Evolutionary conservation across 2,113 vertebrate genomes (phyloP).

Genomic region (Cavia porcellus): DNA sequence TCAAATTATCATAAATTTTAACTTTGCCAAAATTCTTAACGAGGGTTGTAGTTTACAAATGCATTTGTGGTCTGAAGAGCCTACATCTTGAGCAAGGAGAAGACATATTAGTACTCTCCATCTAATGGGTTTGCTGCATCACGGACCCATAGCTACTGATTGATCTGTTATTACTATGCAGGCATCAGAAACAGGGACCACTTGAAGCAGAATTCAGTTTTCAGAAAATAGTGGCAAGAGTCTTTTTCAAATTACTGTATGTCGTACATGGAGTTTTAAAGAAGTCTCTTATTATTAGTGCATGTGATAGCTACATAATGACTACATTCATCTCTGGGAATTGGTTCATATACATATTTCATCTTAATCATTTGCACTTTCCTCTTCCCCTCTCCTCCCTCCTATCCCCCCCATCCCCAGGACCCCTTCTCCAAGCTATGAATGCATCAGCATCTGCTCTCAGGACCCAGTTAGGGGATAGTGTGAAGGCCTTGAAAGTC

Average conservation of each 20-base stretch:
- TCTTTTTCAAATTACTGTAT: neutral
- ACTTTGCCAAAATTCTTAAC: conserved; percentile 15
- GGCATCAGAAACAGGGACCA: neutral
- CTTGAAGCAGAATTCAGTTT: neutral
- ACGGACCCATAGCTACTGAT: neutral
- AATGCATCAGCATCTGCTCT: neutral
- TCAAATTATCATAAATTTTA: conserved; percentile 47
- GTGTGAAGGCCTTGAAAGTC: neutral
- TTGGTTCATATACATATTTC: neutral
- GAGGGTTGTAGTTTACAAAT: neutral
- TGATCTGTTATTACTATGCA: neutral
- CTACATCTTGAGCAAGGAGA: neutral
- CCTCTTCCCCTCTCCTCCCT: neutral
- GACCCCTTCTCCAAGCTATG: neutral
- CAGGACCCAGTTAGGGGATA: neutral
- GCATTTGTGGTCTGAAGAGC: neutral
- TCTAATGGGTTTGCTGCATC: fast-evolving
- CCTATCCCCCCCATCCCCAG: neutral
- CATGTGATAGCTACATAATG: neutral
- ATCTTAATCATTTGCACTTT: neutral
- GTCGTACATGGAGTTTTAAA: neutral
- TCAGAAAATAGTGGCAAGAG: neutral
- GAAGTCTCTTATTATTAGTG: neutral
- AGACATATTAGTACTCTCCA: neutral
- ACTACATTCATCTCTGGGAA: neutral